These are phyloP conservation scores for Muscicapa striata DNA, from an alignment of 2,797 vertebrate genomes.

Conservation along the genomic window DNA sequence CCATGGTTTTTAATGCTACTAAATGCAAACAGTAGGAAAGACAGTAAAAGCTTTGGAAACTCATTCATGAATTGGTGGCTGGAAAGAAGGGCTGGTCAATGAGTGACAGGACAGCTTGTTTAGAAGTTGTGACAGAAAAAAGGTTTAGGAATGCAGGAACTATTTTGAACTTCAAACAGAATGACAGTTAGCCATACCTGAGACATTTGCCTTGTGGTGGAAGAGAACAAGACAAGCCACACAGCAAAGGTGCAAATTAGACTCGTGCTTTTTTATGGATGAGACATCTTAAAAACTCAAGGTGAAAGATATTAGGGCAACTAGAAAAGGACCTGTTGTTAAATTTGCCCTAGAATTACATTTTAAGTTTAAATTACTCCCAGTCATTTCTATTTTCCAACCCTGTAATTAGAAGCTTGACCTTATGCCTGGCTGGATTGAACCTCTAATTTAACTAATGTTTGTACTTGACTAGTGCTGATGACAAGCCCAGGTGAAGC, in stretches of 20 bases:
- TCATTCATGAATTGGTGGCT: background rate
- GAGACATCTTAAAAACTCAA: conserved; percentile 8
- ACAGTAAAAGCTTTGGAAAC: background rate
- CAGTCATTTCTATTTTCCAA: background rate
- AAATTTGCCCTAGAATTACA: background rate
- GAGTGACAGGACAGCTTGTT: background rate
- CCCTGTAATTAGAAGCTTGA: conserved; percentile 18
- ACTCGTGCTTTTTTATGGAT: background rate
- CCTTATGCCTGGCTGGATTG: background rate
- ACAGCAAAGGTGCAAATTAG: background rate
- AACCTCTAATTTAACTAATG: conserved; percentile 15
- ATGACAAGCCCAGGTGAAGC: background rate
- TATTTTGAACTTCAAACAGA: background rate
- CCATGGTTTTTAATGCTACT: background rate
- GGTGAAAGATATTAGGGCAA: background rate
- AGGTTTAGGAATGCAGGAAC: background rate
- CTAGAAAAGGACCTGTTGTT: background rate
- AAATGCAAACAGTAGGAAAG: background rate
- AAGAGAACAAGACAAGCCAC: background rate
- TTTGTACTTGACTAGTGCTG: background rate
- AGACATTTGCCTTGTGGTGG: background rate
- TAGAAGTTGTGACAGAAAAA: background rate
- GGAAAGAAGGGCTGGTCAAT: background rate
- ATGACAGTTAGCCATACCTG: background rate
- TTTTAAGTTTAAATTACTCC: conserved; percentile 17